These are phyloP conservation scores for Micromesistius poutassou DNA, from an alignment of 2,797 vertebrate species.

Conservation along the genomic window DNA sequence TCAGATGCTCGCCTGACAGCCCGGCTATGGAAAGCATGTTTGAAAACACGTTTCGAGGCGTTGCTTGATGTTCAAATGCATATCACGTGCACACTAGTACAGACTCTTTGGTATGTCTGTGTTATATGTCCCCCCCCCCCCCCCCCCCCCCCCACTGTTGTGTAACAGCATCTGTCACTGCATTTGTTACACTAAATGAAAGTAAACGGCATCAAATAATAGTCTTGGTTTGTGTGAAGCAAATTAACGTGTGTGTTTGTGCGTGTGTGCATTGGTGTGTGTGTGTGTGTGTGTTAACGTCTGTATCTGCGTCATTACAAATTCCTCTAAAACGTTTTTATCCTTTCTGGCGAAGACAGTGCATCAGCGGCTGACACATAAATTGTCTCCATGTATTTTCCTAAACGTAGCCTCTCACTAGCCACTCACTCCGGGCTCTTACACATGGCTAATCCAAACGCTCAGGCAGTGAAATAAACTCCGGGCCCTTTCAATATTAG, in stretches of 20 bases:
- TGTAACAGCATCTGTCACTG: not conserved
- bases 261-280: constrained; percentile 33
- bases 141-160: not conserved
- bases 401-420: constrained; percentile 32
- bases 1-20: not conserved
- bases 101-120: not conserved
- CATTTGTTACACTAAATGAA: not conserved
- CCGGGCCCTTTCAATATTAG: constrained; percentile 26
- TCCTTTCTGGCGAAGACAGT: constrained; percentile 35
- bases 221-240: not conserved
- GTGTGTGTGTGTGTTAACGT: constrained; percentile 27
- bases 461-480: constrained; percentile 14
- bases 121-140: not conserved
- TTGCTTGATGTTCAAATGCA: not conserved
- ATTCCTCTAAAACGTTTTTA: constrained; percentile 31
- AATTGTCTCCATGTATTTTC: constrained; percentile 33
- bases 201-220: not conserved
- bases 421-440: not conserved
- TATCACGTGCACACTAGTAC: not conserved
- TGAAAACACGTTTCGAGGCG: not conserved
- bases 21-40: not conserved
- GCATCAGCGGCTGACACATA: constrained; percentile 43
- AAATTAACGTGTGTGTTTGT: constrained; percentile 26
- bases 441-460: constrained; percentile 18
- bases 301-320: constrained; percentile 54